Conservation (phyloP, 2,797 vertebrate species). For the Ataeniobius toweri region DNA sequence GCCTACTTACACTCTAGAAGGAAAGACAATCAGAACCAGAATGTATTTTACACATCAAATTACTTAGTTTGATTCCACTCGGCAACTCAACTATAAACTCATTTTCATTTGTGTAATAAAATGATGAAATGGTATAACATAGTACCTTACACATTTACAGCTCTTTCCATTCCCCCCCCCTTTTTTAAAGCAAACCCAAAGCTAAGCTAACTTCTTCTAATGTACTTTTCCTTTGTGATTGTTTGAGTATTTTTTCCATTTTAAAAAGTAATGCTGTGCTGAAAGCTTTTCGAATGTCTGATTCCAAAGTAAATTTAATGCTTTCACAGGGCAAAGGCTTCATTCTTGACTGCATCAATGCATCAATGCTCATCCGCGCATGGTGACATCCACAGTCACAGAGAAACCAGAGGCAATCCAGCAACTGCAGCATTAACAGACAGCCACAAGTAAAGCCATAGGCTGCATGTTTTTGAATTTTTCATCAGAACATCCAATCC, state of each 20-base stretch:
- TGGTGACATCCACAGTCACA: constrained; percentile 37
- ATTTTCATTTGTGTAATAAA: not conserved
- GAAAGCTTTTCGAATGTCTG: constrained; percentile 36
- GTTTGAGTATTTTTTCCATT: constrained; percentile 4
- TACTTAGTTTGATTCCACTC: not conserved
- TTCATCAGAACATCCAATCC: constrained; percentile 44
- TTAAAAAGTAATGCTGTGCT: constrained; percentile 25
- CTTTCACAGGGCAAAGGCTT: constrained; percentile 41
- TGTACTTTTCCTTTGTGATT: constrained; percentile 12
- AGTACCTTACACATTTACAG: not conserved
- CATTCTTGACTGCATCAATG: constrained; percentile 34
- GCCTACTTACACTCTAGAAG: constrained; percentile 10
- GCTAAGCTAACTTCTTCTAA: not conserved
- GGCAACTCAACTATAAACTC: not conserved
- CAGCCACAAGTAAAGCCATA: constrained; percentile 29
- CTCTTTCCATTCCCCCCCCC: not conserved
- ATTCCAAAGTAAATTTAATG: constrained; percentile 38
- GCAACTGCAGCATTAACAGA: constrained; percentile 35
- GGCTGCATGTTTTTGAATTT: constrained; percentile 51
- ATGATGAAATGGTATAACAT: not conserved
- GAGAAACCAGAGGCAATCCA: constrained; percentile 39
- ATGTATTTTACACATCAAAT: not conserved
- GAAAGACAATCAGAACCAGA: not conserved
- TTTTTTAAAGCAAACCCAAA: not conserved
- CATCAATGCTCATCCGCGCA: constrained; percentile 46